Evolutionary conservation across 2,888 invertebrate genomes (phyloP).

Genomic region (Hemaris fuciformis): DNA sequence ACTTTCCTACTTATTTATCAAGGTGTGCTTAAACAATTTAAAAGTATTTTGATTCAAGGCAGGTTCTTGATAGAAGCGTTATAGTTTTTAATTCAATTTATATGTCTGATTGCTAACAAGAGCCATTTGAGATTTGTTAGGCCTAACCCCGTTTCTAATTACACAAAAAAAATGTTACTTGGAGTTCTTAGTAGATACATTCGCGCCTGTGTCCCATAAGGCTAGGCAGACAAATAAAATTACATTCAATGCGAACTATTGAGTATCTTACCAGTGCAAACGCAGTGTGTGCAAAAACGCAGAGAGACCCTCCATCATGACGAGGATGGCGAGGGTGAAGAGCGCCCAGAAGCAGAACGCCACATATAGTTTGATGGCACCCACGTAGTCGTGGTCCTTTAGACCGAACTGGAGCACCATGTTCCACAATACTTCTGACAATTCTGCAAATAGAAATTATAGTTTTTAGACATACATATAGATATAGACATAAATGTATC

Average conservation of each 20-base stretch:
- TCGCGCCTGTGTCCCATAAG: no score
- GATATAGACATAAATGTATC: neutral
- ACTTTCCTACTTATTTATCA: no score
- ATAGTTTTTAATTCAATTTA: no score
- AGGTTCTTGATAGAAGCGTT: no score
- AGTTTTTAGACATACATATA: neutral
- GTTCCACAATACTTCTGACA: slow-evolving; percentile 94
- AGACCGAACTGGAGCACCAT: slow-evolving; percentile 93
- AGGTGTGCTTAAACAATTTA: no score
- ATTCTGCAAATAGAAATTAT: slow-evolving; percentile 75
- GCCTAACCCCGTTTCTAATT: no score
- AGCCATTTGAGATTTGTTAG: no score
- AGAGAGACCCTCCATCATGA: slow-evolving; percentile 99
- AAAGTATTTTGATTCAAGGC: no score
- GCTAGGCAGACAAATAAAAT: no score
- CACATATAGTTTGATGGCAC: slow-evolving; percentile 88
- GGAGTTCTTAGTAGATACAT: no score
- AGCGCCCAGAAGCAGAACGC: slow-evolving; percentile 95
- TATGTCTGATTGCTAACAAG: no score
- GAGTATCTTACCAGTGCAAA: slow-evolving; percentile 90
- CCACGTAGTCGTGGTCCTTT: slow-evolving; percentile 84
- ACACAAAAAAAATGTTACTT: no score
- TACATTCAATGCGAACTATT: neutral
- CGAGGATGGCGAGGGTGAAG: slow-evolving; percentile 96
- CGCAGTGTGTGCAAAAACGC: slow-evolving; percentile 99